Conservation (phyloP, 2,113 vertebrate species). For the Anas platyrhynchos region DNA sequence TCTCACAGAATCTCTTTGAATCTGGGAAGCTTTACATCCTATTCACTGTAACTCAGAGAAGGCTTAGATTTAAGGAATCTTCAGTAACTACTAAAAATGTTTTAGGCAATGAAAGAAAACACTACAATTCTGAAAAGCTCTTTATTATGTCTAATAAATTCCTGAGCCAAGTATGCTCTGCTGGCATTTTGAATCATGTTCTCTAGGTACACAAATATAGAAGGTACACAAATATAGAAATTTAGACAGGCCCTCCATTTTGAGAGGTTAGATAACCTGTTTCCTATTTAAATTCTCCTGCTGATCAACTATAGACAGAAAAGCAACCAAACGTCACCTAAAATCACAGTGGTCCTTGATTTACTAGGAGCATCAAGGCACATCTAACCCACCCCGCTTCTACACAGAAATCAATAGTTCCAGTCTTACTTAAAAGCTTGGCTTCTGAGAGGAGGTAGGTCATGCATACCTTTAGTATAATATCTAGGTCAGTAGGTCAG, state of each 20-base stretch:
- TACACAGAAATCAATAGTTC: background rate
- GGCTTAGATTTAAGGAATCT: background rate
- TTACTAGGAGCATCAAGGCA: background rate
- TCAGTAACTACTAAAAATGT: background rate
- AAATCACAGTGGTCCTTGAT: background rate
- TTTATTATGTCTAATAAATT: background rate
- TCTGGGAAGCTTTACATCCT: background rate
- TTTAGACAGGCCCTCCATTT: background rate
- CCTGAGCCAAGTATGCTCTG: background rate
- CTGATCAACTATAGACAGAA: background rate
- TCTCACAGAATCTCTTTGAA: background rate
- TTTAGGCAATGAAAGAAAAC: background rate
- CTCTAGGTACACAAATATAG: background rate
- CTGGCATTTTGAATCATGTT: background rate
- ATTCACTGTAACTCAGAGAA: background rate
- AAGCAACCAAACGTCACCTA: background rate
- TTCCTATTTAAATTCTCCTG: background rate
- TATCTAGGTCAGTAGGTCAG: background rate
- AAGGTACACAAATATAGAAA: background rate
- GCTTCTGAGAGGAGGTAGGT: background rate
- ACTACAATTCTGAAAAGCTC: background rate
- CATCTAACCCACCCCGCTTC: background rate
- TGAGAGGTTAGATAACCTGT: background rate
- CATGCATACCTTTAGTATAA: background rate
- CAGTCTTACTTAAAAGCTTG: background rate